Percentiles rank a stretch among this genome's conserved stretches.
Conservation (phyloP, 1,140 invertebrate genomes). For the Sitophilus oryzae region DNA sequence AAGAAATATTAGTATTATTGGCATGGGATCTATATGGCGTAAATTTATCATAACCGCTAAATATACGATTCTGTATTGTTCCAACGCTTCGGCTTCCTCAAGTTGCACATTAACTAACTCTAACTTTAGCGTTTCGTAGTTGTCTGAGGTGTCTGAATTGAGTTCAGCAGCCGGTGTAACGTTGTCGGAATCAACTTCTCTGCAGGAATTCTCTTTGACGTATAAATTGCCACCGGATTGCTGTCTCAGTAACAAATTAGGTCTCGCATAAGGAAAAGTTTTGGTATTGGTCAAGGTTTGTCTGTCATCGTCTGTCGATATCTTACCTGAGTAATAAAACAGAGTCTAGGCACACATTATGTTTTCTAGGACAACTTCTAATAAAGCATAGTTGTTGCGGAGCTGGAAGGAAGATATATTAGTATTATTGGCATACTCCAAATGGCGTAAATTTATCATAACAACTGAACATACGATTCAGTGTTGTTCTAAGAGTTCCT, state of each 20-base stretch:
- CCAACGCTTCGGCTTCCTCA: slow-evolving; percentile 23
- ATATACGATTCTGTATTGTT: slow-evolving; percentile 22
- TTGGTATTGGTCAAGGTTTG: no score
- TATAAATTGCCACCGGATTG: slow-evolving; percentile 9
- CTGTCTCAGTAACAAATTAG: slow-evolving; percentile 28
- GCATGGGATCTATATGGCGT: no score
- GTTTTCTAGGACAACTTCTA: slow-evolving; percentile 28
- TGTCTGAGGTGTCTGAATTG: neutral
- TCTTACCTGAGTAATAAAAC: no score
- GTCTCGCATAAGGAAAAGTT: slow-evolving; percentile 15
- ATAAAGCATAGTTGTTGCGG: slow-evolving; percentile 20
- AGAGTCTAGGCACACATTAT: slow-evolving; percentile 31
- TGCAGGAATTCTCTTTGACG: slow-evolving; percentile 9
- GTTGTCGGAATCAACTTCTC: slow-evolving; percentile 14
- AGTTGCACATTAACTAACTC: slow-evolving; percentile 23
- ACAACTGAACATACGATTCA: slow-evolving; percentile 14
- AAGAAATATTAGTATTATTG: slow-evolving; percentile 1
- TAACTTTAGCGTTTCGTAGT: slow-evolving; percentile 24
- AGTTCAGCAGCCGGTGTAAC: no score
- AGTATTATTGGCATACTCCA: neutral
- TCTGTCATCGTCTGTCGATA: no score
- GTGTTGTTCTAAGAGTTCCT: slow-evolving; percentile 17
- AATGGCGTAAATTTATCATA: slow-evolving; percentile 2
- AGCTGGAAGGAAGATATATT: neutral
- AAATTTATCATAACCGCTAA: slow-evolving; percentile 5